Percentiles rank a stretch among this genome's conserved stretches.
Conservation (phyloP, 2,888 invertebrate species). For the Branchipolynoe longqiensis region DNA sequence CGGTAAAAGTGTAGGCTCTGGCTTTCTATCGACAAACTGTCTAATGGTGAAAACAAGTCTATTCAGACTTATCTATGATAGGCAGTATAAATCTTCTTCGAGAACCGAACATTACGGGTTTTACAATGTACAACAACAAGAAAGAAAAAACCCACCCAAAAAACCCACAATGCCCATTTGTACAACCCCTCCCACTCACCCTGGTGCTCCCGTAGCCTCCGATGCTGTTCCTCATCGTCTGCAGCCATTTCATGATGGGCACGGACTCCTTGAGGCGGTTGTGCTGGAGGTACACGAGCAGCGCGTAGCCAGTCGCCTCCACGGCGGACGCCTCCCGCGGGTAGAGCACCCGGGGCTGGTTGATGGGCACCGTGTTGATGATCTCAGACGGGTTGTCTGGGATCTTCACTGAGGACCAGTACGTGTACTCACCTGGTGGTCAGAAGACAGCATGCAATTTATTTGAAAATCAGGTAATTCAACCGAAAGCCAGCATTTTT, state of each 20-base stretch:
- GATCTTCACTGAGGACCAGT: constrained; percentile 75
- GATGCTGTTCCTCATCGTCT: constrained; percentile 77
- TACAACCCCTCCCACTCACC: constrained; percentile 67
- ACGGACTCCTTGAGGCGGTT: constrained; percentile 68
- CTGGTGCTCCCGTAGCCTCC: constrained; percentile 78
- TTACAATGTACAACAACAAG: no score
- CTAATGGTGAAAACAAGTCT: no score
- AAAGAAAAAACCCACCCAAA: no score
- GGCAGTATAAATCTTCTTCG: no score
- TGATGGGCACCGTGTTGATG: constrained; percentile 86
- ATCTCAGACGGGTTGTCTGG: constrained; percentile 75
- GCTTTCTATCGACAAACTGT: no score
- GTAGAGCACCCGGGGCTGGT: constrained; percentile 87
- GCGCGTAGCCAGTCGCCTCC: constrained; percentile 94
- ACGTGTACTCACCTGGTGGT: constrained; percentile 67
- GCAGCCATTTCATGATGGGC: constrained; percentile 79
- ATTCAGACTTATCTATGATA: no score
- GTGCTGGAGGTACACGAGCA: constrained; percentile 85
- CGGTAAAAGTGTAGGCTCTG: no score
- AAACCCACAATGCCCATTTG: background rate
- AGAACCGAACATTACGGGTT: no score
- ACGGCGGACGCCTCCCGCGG: constrained; percentile 96
- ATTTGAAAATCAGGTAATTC: no score
- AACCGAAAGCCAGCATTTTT: no score
- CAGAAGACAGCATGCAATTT: background rate